phyloP scores from a whole-genome alignment of 2,797 vertebrate species.

The Pseudochirops corinnae region DNA sequence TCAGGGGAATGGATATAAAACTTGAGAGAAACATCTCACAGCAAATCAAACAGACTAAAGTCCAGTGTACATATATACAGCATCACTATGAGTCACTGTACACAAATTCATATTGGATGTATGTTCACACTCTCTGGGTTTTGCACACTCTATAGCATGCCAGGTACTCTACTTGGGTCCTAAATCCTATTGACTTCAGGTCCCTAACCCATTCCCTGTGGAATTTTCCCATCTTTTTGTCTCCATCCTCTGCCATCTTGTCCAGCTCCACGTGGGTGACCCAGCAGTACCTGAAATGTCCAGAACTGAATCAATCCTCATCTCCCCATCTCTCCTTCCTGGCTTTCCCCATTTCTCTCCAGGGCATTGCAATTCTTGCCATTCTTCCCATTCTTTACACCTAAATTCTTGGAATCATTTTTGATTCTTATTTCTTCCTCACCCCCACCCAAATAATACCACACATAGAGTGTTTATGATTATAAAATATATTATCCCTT shows the following conservation, averaged over 20 bases:
- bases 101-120: background rate
- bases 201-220: background rate
- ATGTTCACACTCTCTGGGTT: background rate
- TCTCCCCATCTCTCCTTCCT: background rate
- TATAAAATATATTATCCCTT: too few relatives aligned
- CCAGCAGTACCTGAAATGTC: background rate
- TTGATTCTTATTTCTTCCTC: too few relatives aligned
- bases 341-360: background rate
- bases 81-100: background rate
- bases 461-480: too few relatives aligned
- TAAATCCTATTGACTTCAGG: background rate
- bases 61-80: background rate
- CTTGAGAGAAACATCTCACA: background rate
- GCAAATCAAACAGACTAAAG: background rate
- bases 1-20: background rate
- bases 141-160: fast-evolving
- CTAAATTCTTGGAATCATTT: too few relatives aligned
- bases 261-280: background rate
- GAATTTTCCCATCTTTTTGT: background rate
- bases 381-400: too few relatives aligned
- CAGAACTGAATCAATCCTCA: background rate
- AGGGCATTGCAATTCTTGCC: background rate
- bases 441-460: too few relatives aligned
- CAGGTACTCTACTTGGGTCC: background rate
- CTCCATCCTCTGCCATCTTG: background rate